A percentile compares a stretch with the other conserved stretches of the same genome.
Evolutionary conservation across 2,113 vertebrate species (phyloP).

Genomic region (Pachycephala philippinensis): DNA sequence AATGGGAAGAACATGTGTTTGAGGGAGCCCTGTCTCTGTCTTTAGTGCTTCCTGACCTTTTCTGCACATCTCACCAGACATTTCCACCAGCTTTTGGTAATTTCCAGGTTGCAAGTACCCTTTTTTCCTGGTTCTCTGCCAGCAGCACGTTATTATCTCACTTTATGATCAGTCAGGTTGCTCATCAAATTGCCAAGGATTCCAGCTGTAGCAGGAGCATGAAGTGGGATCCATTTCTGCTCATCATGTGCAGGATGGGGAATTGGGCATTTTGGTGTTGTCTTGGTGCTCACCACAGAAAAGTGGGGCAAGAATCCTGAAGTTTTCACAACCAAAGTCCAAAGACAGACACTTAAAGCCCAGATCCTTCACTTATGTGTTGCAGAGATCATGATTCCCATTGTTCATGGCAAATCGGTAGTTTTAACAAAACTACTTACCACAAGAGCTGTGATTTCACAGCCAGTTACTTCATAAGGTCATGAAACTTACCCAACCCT

Average conservation of each 20-base stretch:
- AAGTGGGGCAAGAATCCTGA: background rate
- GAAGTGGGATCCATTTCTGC: background rate
- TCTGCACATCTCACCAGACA: background rate
- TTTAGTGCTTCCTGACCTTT: background rate
- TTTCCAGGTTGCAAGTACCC: background rate
- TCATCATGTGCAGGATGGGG: fast-evolving
- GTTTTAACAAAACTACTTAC: background rate
- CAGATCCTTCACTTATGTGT: background rate
- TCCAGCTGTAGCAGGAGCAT: background rate
- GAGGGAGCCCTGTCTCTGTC: background rate
- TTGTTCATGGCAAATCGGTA: background rate
- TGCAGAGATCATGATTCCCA: background rate
- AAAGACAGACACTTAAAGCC: background rate
- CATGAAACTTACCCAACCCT: background rate
- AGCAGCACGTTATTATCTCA: background rate
- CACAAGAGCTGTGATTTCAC: background rate
- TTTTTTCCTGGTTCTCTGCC: background rate
- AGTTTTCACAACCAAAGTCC: background rate
- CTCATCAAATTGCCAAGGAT: background rate
- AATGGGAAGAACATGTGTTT: background rate
- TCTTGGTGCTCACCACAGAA: background rate
- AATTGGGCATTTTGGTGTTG: background rate
- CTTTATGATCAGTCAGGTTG: background rate
- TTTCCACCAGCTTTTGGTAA: background rate
- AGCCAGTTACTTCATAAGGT: background rate